A percentile compares a stretch with the other conserved stretches of the same genome.
These are phyloP conservation scores for Hyla sarda DNA, from an alignment of 2,113 vertebrate species.

Conservation along the genomic window DNA sequence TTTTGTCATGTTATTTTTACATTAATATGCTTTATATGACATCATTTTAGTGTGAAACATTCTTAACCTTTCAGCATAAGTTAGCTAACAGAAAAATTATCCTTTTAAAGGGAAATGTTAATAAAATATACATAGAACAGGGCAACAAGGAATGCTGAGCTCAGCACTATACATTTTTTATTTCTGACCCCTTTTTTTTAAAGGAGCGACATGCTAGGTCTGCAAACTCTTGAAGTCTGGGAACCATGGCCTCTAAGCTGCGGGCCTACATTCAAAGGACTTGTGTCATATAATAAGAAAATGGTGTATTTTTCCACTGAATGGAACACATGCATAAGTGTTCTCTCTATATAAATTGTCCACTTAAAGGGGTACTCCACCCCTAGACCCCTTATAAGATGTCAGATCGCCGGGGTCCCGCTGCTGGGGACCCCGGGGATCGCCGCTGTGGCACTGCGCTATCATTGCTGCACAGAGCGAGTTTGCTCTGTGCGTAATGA, in stretches of 20 bases:
- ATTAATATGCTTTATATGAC: slow-evolving; percentile 5
- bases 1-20: slow-evolving; percentile 7
- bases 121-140: slow-evolving; percentile 33
- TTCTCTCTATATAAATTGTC: too few species aligned
- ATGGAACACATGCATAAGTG: not conserved
- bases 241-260: slow-evolving; percentile 1
- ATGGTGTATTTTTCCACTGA: too few species aligned
- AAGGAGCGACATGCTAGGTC: slow-evolving; percentile 17
- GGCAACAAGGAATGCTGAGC: not conserved
- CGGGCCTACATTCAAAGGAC: slow-evolving; percentile 9
- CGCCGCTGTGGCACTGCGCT: too few species aligned
- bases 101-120: not conserved
- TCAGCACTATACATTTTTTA: slow-evolving; percentile 26
- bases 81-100: not conserved
- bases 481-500: too few species aligned
- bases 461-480: too few species aligned
- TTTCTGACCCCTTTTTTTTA: slow-evolving; percentile 29
- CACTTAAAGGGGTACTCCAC: too few species aligned
- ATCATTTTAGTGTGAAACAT: not conserved
- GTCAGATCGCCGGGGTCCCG: too few species aligned
- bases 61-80: not conserved
- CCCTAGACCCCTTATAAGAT: too few species aligned
- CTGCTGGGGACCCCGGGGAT: too few species aligned
- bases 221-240: not conserved
- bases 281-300: not conserved